These are phyloP conservation scores for Cichlasoma orientale DNA, from an alignment of 2,797 vertebrate genomes.

Conservation along the genomic window DNA sequence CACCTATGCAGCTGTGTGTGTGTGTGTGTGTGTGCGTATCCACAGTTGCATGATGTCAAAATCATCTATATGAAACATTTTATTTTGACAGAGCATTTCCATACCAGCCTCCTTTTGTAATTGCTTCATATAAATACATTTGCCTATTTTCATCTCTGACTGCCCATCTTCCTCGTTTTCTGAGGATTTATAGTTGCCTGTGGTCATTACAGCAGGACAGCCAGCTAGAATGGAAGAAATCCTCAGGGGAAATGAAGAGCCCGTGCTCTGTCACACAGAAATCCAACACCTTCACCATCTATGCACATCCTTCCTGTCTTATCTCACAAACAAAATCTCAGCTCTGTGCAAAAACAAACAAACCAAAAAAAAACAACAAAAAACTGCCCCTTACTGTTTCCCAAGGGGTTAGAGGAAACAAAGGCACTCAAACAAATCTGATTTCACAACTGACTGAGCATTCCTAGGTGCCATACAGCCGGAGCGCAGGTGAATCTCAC, in stretches of 20 bases:
- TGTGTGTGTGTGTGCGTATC: background rate
- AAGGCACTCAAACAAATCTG: constrained; percentile 44
- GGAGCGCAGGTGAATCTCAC: constrained; percentile 52
- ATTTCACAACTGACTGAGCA: constrained; percentile 41
- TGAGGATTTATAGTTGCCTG: constrained; percentile 34
- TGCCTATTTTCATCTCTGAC: constrained; percentile 14
- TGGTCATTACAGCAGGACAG: constrained; percentile 45
- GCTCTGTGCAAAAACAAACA: constrained; percentile 5
- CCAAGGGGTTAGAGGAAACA: constrained; percentile 27
- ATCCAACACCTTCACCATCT: constrained; percentile 17
- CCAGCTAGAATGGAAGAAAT: constrained; percentile 27
- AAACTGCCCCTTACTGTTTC: constrained; percentile 23
- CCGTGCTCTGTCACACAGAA: constrained; percentile 51
- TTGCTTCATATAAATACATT: background rate
- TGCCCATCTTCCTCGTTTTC: constrained; percentile 1
- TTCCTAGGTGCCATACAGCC: constrained; percentile 13
- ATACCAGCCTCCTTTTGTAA: background rate
- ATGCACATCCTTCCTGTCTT: constrained; percentile 43
- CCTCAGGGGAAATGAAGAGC: constrained; percentile 53
- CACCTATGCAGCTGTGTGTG: background rate
- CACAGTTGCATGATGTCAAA: background rate
- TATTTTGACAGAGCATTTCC: background rate
- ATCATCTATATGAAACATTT: background rate
- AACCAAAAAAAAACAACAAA: background rate
- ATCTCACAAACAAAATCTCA: constrained; percentile 45